A percentile compares a stretch with the other conserved stretches of the same genome.
Conservation (phyloP, 2,113 vertebrate species). For the Anas platyrhynchos region DNA sequence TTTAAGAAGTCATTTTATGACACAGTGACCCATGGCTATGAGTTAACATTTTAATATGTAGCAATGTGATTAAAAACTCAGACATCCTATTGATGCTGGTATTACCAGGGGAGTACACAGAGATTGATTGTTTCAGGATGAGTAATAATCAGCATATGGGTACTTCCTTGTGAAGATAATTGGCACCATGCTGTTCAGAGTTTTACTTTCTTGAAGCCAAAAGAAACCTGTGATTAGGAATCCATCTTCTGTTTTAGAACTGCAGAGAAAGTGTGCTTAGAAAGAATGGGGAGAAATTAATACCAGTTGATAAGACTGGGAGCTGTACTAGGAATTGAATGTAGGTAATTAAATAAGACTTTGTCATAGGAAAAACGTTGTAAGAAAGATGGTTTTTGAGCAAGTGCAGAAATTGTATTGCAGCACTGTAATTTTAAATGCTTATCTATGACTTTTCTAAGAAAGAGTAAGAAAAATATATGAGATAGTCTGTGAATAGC, state of each 20-base stretch:
- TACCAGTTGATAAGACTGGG: neutral
- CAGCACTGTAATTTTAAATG: neutral
- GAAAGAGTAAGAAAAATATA: neutral
- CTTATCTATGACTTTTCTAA: neutral
- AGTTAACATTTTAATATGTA: slow-evolving; percentile 57
- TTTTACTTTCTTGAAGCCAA: slow-evolving; percentile 41
- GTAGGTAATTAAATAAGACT: neutral
- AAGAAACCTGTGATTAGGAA: slow-evolving; percentile 50
- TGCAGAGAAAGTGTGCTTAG: slow-evolving; percentile 4
- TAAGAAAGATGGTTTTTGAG: neutral
- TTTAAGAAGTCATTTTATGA: slow-evolving; percentile 27
- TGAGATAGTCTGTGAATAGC: neutral
- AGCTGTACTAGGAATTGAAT: slow-evolving; percentile 17
- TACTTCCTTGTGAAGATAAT: slow-evolving; percentile 56
- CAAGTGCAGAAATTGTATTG: neutral
- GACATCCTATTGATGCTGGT: slow-evolving; percentile 32
- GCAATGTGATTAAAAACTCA: slow-evolving; percentile 55
- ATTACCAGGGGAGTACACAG: slow-evolving; percentile 52
- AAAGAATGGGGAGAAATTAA: slow-evolving; percentile 19
- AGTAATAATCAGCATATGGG: slow-evolving; percentile 40
- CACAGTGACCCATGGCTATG: neutral
- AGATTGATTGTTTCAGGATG: slow-evolving; percentile 59
- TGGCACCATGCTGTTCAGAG: slow-evolving; percentile 28
- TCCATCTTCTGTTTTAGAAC: slow-evolving; percentile 24
- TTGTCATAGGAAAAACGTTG: neutral